Percentiles rank a stretch among this genome's conserved stretches.
These are phyloP conservation scores for Phataginus tricuspis DNA, from an alignment of 2,797 vertebrate genomes.

Conservation along the genomic window DNA sequence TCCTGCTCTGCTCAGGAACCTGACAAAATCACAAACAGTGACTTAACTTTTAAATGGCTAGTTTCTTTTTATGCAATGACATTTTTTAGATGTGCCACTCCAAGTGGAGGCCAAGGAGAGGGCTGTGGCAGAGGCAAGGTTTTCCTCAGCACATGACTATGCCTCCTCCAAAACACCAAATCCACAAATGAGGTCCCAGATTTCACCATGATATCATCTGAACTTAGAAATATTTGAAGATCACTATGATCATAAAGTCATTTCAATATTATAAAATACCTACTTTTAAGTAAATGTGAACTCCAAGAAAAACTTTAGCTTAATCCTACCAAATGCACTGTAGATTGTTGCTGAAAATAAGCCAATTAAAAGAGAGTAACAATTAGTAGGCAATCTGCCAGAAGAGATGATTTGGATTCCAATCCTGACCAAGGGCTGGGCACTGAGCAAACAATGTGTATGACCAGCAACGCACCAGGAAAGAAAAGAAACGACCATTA, in stretches of 20 bases:
- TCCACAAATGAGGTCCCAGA: not conserved
- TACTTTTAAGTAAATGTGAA: conserved; percentile 11
- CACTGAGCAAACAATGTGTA: not conserved
- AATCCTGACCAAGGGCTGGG: not conserved
- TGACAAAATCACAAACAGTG: not conserved
- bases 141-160: not conserved
- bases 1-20: not conserved
- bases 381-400: not conserved
- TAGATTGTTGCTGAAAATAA: not conserved
- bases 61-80: not conserved
- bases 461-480: not conserved
- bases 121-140: not conserved
- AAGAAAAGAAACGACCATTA: not conserved
- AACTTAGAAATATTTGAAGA: not conserved
- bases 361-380: not conserved
- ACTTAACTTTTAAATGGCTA: not conserved
- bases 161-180: not conserved
- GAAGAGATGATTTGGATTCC: not conserved
- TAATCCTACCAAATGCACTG: not conserved
- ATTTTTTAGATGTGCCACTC: not conserved
- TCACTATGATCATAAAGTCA: not conserved
- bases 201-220: not conserved
- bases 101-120: not conserved
- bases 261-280: not conserved
- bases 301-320: not conserved